Conservation (phyloP, 2,113 vertebrate species). For the Suncus etruscus region DNA sequence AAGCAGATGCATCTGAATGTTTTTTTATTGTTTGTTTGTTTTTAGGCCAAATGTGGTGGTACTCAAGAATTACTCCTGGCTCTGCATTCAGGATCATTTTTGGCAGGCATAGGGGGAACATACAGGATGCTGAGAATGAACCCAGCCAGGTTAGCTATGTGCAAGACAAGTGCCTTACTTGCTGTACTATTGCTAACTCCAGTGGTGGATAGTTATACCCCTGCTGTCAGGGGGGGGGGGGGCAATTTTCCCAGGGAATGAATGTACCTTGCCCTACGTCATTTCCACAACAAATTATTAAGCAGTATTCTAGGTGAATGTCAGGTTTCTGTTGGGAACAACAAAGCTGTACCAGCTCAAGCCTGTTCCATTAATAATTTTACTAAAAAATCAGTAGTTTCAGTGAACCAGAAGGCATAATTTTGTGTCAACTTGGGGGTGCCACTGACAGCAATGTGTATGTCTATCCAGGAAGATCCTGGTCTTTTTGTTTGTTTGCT, state of each 20-base stretch:
- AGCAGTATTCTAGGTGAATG: background rate
- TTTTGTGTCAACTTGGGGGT: constrained; percentile 62
- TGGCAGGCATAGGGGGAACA: no score
- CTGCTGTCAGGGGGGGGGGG: no score
- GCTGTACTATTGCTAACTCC: no score
- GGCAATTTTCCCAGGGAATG: background rate
- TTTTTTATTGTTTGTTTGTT: no score
- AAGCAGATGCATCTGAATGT: background rate
- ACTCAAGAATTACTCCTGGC: no score
- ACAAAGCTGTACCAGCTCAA: background rate
- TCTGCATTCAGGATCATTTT: no score
- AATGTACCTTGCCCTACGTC: background rate
- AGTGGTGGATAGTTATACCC: no score
- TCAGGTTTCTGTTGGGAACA: background rate
- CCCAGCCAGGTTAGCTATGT: no score
- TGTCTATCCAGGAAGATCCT: no score
- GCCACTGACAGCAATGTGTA: constrained; percentile 45
- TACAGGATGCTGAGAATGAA: no score
- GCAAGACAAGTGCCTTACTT: no score
- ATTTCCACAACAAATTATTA: background rate
- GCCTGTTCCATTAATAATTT: constrained; percentile 74
- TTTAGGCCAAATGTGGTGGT: no score
- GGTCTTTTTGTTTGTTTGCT: constrained; percentile 33
- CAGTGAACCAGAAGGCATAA: constrained; percentile 59
- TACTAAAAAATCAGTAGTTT: constrained; percentile 39